Conservation (phyloP, 2,888 invertebrate genomes). For the Odontocolon sp. region DNA sequence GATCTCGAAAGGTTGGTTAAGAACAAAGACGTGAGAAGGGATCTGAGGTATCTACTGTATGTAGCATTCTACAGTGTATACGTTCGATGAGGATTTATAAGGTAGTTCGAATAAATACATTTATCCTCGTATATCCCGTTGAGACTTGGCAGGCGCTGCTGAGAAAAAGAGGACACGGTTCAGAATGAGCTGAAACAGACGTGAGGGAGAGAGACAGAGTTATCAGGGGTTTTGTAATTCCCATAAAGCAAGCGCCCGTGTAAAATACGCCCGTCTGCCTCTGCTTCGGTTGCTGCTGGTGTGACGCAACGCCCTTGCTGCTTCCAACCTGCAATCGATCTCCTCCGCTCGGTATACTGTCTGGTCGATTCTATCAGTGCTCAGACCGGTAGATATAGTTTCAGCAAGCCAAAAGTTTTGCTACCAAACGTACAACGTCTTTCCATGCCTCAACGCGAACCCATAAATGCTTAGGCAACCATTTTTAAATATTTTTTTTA, state of each 20-base stretch:
- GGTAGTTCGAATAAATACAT: slow-evolving; percentile 59
- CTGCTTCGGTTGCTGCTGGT: slow-evolving; percentile 14
- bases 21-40: slow-evolving; percentile 14
- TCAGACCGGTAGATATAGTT: background rate
- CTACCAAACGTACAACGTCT: too few relatives aligned
- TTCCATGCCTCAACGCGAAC: too few relatives aligned
- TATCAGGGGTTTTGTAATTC: slow-evolving; percentile 62
- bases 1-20: background rate
- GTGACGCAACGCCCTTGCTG: slow-evolving; percentile 63
- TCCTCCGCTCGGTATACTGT: slow-evolving; percentile 26
- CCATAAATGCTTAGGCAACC: too few relatives aligned
- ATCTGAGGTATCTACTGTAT: slow-evolving; percentile 24
- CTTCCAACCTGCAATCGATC: slow-evolving; percentile 61
- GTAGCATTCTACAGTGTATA: slow-evolving; percentile 41
- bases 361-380: slow-evolving; percentile 3
- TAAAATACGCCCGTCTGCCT: slow-evolving; percentile 53
- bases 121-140: slow-evolving; percentile 52
- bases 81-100: slow-evolving; percentile 65
- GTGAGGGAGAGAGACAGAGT: background rate
- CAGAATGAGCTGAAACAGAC: background rate
- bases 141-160: slow-evolving; percentile 31
- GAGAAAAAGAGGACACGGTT: slow-evolving; percentile 42
- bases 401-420: too few relatives aligned
- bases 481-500: background rate
- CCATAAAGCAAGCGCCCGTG: slow-evolving; percentile 57